phyloP scores from a whole-genome alignment of 2,888 invertebrate genomes.

The Netelia melanura region DNA sequence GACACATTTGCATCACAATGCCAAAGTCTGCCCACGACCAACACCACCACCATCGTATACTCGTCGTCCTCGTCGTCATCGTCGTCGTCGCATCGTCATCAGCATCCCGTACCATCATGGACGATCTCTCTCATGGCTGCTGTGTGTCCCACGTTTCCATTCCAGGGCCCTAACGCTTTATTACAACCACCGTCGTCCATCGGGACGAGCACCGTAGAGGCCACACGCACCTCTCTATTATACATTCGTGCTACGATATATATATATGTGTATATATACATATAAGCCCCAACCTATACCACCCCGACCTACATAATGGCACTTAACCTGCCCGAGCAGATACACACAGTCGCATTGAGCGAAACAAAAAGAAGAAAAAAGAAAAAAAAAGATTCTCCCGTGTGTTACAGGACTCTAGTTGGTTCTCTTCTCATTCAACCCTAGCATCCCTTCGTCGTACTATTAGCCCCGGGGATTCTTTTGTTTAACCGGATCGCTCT shows the following conservation, averaged over 20 bases:
- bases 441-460: slow-evolving; percentile 2
- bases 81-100: slow-evolving; percentile 36
- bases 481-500: slow-evolving; percentile 59
- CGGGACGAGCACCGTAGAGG: slow-evolving; percentile 34
- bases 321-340: slow-evolving; percentile 77
- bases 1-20: slow-evolving; percentile 84
- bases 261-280: slow-evolving; percentile 10
- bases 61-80: slow-evolving; percentile 31
- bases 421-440: slow-evolving; percentile 32
- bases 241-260: background rate
- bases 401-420: slow-evolving; percentile 58
- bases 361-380: slow-evolving; percentile 56
- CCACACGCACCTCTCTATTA: slow-evolving; percentile 46
- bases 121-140: slow-evolving; percentile 49
- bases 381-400: slow-evolving; percentile 58
- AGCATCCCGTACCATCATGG: slow-evolving; percentile 51
- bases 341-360: slow-evolving; percentile 55
- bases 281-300: slow-evolving; percentile 25
- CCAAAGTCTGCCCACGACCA: slow-evolving; percentile 80
- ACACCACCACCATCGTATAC: slow-evolving; percentile 55
- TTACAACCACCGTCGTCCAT: slow-evolving; percentile 64
- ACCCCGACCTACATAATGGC: slow-evolving; percentile 78
- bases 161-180: slow-evolving; percentile 57
- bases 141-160: slow-evolving; percentile 2
- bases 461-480: slow-evolving; percentile 54